Conservation (phyloP, 2,888 invertebrate species). For the Lepidonotus clava region DNA sequence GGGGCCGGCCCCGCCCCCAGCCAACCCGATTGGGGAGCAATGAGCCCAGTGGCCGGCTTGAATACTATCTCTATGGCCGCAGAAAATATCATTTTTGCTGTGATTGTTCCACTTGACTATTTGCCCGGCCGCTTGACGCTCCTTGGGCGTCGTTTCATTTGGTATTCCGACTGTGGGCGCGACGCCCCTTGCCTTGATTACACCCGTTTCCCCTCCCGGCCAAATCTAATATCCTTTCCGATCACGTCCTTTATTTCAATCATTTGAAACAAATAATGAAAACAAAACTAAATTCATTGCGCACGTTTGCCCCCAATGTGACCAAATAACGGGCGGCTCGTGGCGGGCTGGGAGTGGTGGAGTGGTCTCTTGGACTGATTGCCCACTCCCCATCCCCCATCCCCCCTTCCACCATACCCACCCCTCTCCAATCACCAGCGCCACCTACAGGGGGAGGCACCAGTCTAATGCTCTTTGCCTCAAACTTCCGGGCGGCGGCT, state of each 20-base stretch:
- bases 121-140: neutral
- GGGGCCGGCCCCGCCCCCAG: neutral
- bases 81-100: constrained; percentile 52
- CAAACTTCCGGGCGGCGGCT: constrained; percentile 16
- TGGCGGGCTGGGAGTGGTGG: neutral
- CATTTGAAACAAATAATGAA: constrained; percentile 58
- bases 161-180: constrained; percentile 51
- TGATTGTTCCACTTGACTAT: constrained; percentile 55
- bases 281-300: constrained; percentile 53
- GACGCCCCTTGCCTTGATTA: constrained; percentile 33
- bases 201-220: constrained; percentile 36
- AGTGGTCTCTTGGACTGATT: neutral
- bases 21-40: constrained; percentile 34
- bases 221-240: constrained; percentile 57
- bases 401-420: neutral
- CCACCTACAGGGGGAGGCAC: neutral
- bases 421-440: neutral
- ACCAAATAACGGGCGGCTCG: neutral
- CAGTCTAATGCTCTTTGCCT: constrained; percentile 29
- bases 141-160: constrained; percentile 34
- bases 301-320: constrained; percentile 30
- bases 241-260: constrained; percentile 57
- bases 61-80: constrained; percentile 27
- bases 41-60: constrained; percentile 17
- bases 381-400: neutral